phyloP scores from a whole-genome alignment of 2,888 invertebrate genomes.

The Itoplectis maculator region DNA sequence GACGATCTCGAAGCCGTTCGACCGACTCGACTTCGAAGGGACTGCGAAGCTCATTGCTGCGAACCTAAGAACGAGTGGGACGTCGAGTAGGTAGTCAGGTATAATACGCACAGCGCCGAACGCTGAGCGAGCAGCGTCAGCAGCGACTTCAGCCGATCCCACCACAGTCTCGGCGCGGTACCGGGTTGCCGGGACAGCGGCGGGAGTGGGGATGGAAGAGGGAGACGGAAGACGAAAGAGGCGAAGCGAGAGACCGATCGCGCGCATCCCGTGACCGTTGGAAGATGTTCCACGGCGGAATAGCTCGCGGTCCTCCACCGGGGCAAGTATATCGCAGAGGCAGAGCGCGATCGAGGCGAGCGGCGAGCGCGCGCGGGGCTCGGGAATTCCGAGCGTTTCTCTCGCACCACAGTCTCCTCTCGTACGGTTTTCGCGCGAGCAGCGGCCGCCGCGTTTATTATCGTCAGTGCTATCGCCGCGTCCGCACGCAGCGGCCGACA shows the following conservation, averaged over 20 bases:
- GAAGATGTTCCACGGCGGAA: conserved; percentile 67
- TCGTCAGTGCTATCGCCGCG: conserved; percentile 1
- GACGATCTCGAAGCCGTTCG: no score
- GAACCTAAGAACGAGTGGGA: conserved; percentile 36
- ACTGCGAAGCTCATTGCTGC: no score
- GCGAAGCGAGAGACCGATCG: conserved; percentile 65
- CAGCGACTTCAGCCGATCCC: conserved; percentile 33
- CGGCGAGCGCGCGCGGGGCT: no score
- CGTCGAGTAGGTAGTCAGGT: conserved; percentile 48
- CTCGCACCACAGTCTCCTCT: conserved; percentile 12
- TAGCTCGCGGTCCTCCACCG: conserved; percentile 64
- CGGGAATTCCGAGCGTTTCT: conserved; percentile 42
- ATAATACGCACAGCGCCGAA: conserved; percentile 13
- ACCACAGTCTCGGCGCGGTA: conserved; percentile 28
- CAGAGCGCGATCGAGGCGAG: no score
- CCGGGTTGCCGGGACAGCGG: background rate
- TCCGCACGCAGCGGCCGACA: no score
- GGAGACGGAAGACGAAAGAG: no score
- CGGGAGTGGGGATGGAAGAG: conserved; percentile 55
- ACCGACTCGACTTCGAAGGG: no score
- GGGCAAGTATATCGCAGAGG: conserved; percentile 53
- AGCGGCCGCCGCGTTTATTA: no score
- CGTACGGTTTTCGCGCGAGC: conserved; percentile 12
- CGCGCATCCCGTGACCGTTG: conserved; percentile 70
- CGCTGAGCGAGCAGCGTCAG: background rate